Evolutionary conservation across 2,113 vertebrate genomes (phyloP).

Genomic region (Pangasianodon gigas): DNA sequence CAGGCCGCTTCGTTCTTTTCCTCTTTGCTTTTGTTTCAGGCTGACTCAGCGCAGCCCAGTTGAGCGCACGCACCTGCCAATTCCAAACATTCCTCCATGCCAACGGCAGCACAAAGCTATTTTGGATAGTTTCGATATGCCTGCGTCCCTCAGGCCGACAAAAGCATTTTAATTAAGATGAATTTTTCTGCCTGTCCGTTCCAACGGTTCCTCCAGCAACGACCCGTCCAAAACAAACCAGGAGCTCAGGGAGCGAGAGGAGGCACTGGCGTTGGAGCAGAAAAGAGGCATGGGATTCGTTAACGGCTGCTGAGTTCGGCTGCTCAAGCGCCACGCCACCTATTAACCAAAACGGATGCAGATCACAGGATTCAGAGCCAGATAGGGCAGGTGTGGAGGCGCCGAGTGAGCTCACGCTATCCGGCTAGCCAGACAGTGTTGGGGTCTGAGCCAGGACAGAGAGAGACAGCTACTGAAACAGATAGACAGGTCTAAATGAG

Average conservation of each 20-base stretch:
- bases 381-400: slow-evolving; percentile 44
- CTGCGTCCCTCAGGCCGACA: slow-evolving; percentile 7
- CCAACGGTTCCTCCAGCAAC: neutral
- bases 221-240: slow-evolving; percentile 21
- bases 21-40: slow-evolving; percentile 21
- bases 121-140: slow-evolving; percentile 29
- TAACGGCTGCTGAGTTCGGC: slow-evolving; percentile 22
- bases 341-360: slow-evolving; percentile 33
- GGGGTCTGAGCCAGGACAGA: neutral
- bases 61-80: slow-evolving; percentile 24
- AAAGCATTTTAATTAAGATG: slow-evolving; percentile 48
- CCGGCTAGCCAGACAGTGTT: slow-evolving; percentile 35
- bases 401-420: slow-evolving; percentile 23
- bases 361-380: slow-evolving; percentile 28
- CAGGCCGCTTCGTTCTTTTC: neutral
- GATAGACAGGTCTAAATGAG: slow-evolving; percentile 1
- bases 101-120: slow-evolving; percentile 26
- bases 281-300: slow-evolving; percentile 18
- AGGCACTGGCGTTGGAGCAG: neutral
- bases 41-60: slow-evolving; percentile 28
- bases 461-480: neutral
- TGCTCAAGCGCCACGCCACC: neutral
- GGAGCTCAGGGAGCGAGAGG: slow-evolving; percentile 6
- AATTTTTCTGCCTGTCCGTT: slow-evolving; percentile 33
- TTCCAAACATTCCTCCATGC: slow-evolving; percentile 35